phyloP scores from a whole-genome alignment of 1,140 invertebrate genomes.

The Achroia grisella region DNA sequence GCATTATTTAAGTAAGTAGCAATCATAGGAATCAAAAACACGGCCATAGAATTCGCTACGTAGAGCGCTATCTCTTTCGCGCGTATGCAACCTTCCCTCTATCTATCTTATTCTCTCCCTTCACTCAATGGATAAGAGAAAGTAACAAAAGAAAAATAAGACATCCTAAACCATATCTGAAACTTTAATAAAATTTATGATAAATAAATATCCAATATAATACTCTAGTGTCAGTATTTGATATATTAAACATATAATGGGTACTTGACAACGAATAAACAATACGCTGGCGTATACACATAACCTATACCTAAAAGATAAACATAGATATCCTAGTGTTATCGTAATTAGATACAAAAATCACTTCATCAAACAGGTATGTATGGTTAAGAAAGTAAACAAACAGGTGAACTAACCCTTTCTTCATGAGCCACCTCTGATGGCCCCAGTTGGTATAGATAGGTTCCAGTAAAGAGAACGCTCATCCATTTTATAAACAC shows the following conservation, averaged over 20 bases:
- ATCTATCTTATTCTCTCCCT: conserved; percentile 51
- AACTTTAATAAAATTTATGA: conserved; percentile 7
- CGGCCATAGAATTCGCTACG: conserved; percentile 28
- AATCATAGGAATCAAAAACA: conserved; percentile 31
- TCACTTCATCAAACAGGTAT: conserved; percentile 1
- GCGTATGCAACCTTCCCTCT: conserved; percentile 16
- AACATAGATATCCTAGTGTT: conserved; percentile 13
- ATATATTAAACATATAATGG: too few species aligned
- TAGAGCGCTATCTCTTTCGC: conserved; percentile 49
- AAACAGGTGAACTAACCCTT: conserved; percentile 69
- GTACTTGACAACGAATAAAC: conserved; percentile 9
- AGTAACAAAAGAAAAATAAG: conserved; percentile 69
- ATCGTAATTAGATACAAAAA: conserved; percentile 23
- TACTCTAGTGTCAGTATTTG: too few species aligned
- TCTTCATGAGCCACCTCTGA: conserved; percentile 70
- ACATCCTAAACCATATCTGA: too few species aligned
- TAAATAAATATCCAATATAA: conserved; percentile 2
- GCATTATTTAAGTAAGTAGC: conserved; percentile 8
- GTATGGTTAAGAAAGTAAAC: conserved; percentile 42
- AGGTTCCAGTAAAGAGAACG: conserved; percentile 55
- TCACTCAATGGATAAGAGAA: conserved; percentile 67
- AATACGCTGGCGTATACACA: conserved; percentile 11
- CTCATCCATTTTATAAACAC: conserved; percentile 69
- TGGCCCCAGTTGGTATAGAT: conserved; percentile 58
- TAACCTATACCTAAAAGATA: conserved; percentile 24